Base-by-base conservation (phyloP, 2,888 invertebrate genomes). In the Ametastegia equiseti region DNA sequence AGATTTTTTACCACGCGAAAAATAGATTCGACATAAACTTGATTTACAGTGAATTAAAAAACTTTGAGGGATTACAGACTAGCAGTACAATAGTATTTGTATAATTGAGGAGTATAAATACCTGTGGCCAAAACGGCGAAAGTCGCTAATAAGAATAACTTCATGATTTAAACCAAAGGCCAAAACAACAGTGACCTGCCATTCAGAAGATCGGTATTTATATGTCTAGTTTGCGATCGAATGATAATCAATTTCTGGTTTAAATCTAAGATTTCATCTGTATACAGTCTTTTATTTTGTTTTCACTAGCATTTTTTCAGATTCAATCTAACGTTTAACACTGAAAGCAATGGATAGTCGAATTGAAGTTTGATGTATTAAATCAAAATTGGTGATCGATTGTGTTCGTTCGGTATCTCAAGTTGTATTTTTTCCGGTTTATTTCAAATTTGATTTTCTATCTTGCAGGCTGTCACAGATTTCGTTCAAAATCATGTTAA, bases 51-150 rank as follows among this genome's bases (percentile, higher is more conserved):
- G 0, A 13, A 57, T 11, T 36, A 1, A 23, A 45, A 11, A 71
- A 45, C 45, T 47, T 60, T 4, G 2, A 57, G 23, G 9, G 60
- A 67, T 2, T 19, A 7, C 27, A 45, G 7, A 27, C 19, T 39
- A 6, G 71, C 13, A 42, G 42, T 23, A n/a, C 1, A 67, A 67
- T 13, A 71, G 47, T 45, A 5, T 2, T 19, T 19, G 67, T 39
- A 71, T 15, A 15, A 71, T 9, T 7, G 45, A 45, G 13, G 27
- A 23, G 23, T 23, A 5, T 23, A n/a, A n/a, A 15, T 27, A 78
- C 78, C 78, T 78, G 30, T 15, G 30, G 60, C 78, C 78, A 63
- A 13, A 78, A 78, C 13, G 60, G 60, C 78, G 19, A 78, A 60
- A 30, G 60, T 39, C 1, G 33, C 27, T n/a, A 78, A 4, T 9